Evolutionary conservation across 2,797 vertebrate genomes (phyloP).

Genomic region (Acanthurus lineatus): DNA sequence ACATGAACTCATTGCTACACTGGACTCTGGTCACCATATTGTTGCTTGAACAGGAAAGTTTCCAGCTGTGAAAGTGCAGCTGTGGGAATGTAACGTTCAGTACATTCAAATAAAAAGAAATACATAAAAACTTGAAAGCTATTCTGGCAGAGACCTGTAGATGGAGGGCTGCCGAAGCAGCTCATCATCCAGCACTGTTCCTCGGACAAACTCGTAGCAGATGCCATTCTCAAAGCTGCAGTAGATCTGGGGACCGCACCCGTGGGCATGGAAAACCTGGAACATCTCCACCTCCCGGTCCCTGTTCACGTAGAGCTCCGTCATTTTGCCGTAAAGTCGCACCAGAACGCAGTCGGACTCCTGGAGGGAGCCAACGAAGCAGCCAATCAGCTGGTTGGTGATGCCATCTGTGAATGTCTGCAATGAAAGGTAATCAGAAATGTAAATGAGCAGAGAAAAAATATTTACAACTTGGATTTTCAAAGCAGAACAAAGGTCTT

Average conservation of each 20-base stretch:
- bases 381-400: slow-evolving; percentile 87
- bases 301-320: slow-evolving; percentile 85
- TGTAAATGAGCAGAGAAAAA: not conserved
- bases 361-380: slow-evolving; percentile 76
- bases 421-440: not conserved
- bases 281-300: slow-evolving; percentile 84
- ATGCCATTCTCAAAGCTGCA: slow-evolving; percentile 88
- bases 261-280: slow-evolving; percentile 79
- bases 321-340: slow-evolving; percentile 84
- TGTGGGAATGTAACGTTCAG: not conserved
- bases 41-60: not conserved
- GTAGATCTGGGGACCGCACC: slow-evolving; percentile 85
- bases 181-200: slow-evolving; percentile 80
- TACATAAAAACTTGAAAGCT: not conserved
- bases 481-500: not conserved
- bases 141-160: slow-evolving; percentile 80
- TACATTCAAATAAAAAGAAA: not conserved
- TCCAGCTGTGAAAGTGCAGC: not conserved
- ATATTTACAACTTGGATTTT: not conserved
- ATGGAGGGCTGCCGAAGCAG: slow-evolving; percentile 82
- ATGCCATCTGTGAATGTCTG: slow-evolving; percentile 88
- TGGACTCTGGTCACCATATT: not conserved
- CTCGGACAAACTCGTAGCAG: slow-evolving; percentile 86
- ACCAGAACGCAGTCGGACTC: slow-evolving; percentile 82
- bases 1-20: too few relatives aligned